These are phyloP conservation scores for Myotis vivesi DNA, from an alignment of 2,797 vertebrate genomes.

Conservation along the genomic window DNA sequence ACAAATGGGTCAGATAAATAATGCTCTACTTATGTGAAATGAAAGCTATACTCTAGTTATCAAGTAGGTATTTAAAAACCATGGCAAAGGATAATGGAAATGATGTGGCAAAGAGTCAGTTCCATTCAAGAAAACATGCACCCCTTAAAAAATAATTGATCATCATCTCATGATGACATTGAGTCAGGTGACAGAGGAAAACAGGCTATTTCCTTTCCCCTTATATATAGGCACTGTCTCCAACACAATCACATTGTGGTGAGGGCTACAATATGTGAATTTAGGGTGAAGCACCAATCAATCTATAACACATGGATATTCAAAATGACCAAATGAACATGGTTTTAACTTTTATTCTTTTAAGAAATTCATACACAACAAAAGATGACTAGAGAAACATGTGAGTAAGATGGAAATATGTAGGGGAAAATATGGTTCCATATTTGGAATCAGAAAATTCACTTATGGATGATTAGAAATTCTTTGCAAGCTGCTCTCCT, in stretches of 20 bases:
- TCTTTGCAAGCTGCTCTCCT: background rate
- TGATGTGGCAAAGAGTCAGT: background rate
- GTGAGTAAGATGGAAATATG: background rate
- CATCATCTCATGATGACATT: background rate
- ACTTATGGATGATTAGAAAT: background rate
- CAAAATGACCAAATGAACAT: background rate
- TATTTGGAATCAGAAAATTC: background rate
- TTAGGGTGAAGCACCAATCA: background rate
- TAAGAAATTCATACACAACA: background rate
- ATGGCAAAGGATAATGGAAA: background rate
- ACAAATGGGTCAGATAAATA: slow-evolving; percentile 42
- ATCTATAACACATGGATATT: background rate
- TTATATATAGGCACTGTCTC: background rate
- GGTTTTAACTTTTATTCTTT: background rate
- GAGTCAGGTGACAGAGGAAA: background rate
- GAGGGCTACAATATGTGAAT: background rate
- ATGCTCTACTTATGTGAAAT: slow-evolving; percentile 19
- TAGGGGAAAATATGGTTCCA: background rate
- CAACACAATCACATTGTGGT: background rate
- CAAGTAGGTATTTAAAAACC: background rate
- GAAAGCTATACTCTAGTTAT: background rate
- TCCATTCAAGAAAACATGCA: background rate
- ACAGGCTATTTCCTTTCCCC: background rate
- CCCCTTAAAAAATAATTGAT: background rate
- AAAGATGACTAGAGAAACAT: background rate